Conservation (phyloP, 1,140 invertebrate genomes). For the Drosophila neocordata region DNA sequence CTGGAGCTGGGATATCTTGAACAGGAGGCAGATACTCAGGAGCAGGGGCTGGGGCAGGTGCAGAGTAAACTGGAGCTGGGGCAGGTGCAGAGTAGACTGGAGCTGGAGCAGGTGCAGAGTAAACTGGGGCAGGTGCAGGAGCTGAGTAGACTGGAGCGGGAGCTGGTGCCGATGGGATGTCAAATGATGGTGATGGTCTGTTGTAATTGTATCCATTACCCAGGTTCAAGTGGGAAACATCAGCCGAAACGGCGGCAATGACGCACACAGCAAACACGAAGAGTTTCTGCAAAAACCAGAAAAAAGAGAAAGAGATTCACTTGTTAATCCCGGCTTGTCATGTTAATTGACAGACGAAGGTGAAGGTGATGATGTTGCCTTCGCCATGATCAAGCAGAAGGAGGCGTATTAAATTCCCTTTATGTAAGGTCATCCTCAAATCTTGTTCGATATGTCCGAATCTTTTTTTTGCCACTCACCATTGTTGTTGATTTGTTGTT, state of each 20-base stretch:
- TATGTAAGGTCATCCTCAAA: slow-evolving; percentile 42
- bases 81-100: slow-evolving; percentile 20
- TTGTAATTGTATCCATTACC: slow-evolving; percentile 66
- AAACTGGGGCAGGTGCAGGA: slow-evolving; percentile 28
- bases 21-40: slow-evolving; percentile 57
- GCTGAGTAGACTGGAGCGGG: slow-evolving; percentile 13
- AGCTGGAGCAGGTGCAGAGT: slow-evolving; percentile 28
- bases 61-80: slow-evolving; percentile 28
- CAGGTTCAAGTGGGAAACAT: slow-evolving; percentile 70
- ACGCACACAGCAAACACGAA: slow-evolving; percentile 73
- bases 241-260: slow-evolving; percentile 65
- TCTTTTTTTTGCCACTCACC: slow-evolving; percentile 38
- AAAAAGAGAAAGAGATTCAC: slow-evolving; percentile 10
- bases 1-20: slow-evolving; percentile 50
- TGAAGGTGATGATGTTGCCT: slow-evolving; percentile 13
- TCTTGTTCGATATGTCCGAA: slow-evolving; percentile 36
- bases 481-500: slow-evolving; percentile 71
- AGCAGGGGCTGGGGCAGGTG: slow-evolving; percentile 36
- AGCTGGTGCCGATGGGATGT: slow-evolving; percentile 51
- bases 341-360: slow-evolving; percentile 55
- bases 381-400: background rate
- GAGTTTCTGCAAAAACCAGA: slow-evolving; percentile 64
- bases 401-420: slow-evolving; percentile 17
- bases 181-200: slow-evolving; percentile 60
- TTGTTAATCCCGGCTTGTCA: slow-evolving; percentile 14